These are phyloP conservation scores for Tetrapedia diversipes DNA, from an alignment of 2,888 invertebrate species.

Conservation along the genomic window DNA sequence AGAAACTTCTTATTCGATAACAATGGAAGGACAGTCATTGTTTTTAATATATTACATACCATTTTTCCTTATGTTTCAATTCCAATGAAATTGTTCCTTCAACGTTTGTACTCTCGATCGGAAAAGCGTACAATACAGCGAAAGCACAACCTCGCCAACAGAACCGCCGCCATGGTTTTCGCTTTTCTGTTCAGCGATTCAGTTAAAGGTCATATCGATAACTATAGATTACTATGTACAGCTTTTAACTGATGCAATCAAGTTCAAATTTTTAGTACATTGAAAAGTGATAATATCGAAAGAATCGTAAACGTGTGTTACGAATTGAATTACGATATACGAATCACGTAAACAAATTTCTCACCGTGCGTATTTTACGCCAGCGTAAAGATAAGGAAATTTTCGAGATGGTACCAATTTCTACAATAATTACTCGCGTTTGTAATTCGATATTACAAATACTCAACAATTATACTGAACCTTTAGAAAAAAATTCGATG, in stretches of 20 bases:
- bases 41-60: constrained; percentile 64
- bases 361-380: background rate
- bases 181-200: constrained; percentile 53
- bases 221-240: constrained; percentile 24
- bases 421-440: too few relatives aligned
- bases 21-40: constrained; percentile 41
- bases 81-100: constrained; percentile 62
- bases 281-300: background rate
- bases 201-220: constrained; percentile 46
- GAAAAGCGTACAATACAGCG: constrained; percentile 78
- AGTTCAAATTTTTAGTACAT: background rate
- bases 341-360: background rate
- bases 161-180: constrained; percentile 77
- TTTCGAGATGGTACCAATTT: background rate
- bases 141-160: constrained; percentile 74
- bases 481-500: background rate
- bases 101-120: constrained; percentile 80
- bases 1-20: constrained; percentile 2
- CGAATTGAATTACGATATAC: background rate
- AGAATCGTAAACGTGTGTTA: background rate
- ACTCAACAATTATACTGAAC: background rate
- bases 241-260: constrained; percentile 37
- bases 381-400: background rate
- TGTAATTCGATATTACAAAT: background rate
- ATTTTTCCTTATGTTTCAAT: constrained; percentile 64